These are phyloP conservation scores for Pterocles gutturalis DNA, from an alignment of 2,113 vertebrate genomes.

Conservation along the genomic window DNA sequence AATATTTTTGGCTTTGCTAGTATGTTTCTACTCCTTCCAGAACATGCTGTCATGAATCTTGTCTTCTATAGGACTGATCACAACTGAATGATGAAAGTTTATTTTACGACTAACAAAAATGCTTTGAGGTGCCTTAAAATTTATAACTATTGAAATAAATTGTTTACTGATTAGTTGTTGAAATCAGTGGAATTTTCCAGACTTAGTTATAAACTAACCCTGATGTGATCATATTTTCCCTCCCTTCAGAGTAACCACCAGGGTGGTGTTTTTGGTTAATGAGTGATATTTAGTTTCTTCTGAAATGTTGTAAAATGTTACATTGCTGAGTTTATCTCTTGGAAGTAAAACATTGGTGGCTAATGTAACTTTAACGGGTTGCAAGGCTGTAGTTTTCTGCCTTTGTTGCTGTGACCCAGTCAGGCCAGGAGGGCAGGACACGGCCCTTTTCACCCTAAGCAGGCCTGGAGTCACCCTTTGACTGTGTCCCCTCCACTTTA, in stretches of 20 bases:
- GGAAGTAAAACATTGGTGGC: not conserved
- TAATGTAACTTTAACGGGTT: not conserved
- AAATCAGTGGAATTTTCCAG: not conserved
- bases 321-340: not conserved
- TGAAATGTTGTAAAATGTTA: not conserved
- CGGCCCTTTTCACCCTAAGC: not conserved
- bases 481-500: not conserved
- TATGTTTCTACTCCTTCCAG: not conserved
- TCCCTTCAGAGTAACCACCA: not conserved
- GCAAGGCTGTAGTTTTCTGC: not conserved
- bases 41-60: not conserved
- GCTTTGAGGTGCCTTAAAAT: not conserved
- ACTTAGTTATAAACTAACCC: not conserved
- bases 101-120: not conserved
- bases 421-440: not conserved
- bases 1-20: not conserved
- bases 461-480: not conserved
- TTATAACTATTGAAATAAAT: not conserved
- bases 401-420: not conserved
- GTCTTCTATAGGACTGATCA: not conserved
- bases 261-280: not conserved
- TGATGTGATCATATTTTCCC: not conserved
- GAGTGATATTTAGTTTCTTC: not conserved
- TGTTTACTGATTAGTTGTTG: not conserved
- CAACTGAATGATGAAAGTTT: not conserved